Base-by-base conservation (phyloP, 2,113 vertebrate genomes). In the Pseudorhombus dupliciocellatus region DNA sequence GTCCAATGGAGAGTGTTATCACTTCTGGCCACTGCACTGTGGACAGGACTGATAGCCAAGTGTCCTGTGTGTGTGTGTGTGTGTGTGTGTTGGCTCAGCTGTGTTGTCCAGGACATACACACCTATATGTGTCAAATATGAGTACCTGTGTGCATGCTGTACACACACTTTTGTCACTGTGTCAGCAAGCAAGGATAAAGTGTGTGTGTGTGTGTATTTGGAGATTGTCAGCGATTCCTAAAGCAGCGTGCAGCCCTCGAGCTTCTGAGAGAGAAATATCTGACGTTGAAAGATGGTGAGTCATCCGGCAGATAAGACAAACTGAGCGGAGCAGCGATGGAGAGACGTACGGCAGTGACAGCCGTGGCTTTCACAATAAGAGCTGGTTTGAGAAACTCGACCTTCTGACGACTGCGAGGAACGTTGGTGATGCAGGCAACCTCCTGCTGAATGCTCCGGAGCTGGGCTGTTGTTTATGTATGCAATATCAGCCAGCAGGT, bases 201-300 rank as follows among this genome's bases (percentile, higher is more conserved):
- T 69, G 68, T 1, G 54, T 66, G 55, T 37, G 42, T 63, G 51
- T 1, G 67, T 52, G 59, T 70, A 28, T 80, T 71, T 75, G 62
- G 63, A 76, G 73, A 80, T 67, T 67, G 77, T 85, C 70, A 81
- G 83, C 69, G 22, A 64, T 85, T 86, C 77, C 71, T 84, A 56
- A 73, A 83, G 81, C 55, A 30, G 68, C 73, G 34, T 58, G 59
- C 68, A 70, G 61, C 80, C 75, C 67, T 84, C 67, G 61, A 80
- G 81, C 54, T 70, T 81, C 77, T 70, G 73, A 84, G 63, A 57
- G 72, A 69, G 55, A 73, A 73, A 83, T 66, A 73, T 89, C 78
- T 77, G 79, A 86, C 75, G 52, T 25, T 66, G 79, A 84, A 89
- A 91, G 88, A 83, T 85, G 90, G 76, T 66, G 80, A 86, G 81